Evolutionary conservation across 1,140 invertebrate genomes (phyloP), one percentile per base, ranked within the genome.

Genomic region (Danaus melanippus): DNA sequence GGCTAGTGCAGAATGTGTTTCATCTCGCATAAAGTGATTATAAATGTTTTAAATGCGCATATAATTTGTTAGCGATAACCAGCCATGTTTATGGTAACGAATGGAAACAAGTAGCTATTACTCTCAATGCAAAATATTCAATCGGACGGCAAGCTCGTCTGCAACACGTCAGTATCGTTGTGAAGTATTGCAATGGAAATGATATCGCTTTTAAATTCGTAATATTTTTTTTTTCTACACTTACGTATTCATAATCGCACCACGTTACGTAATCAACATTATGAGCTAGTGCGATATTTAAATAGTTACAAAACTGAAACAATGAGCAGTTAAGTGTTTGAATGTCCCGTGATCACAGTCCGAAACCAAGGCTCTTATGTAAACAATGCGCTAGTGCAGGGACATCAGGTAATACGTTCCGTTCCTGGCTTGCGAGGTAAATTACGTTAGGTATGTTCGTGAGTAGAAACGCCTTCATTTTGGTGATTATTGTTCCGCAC

Each of bases 311-410:
- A 78, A 66, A 81, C 63, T 41, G 57, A 67, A 77, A 74, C 55
- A 64, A 67, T 67, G 63, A 60, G 64, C 50, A 50, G 60, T 64
- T 57, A 56, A 60, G 48, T 46, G 47, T 62, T 61, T 56, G 72
- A 74, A 75, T 70, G 74, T 67, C 59, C 67, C 65, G 80, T 73
- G 64, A 63, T 72, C 72, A 78, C 58, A 63, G 65, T 61, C 61
- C 67, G 69, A 71, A 70, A 79, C 73, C 76, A 78, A 82, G 79
- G 76, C 66, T 79, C 67, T 73, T 62, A 64, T 71, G 68, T 75
- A 74, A 74, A 84, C 74, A 76, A 80, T 71, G 66, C 63, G 56
- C 63, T 56, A 69, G 71, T 67, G 50, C 64, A 53, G 60, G 55
- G 50, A 57, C 60, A 55, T 56, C 48, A 32, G 50, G 52, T 46